A percentile compares a stretch with the other conserved stretches of the same genome.
These are phyloP conservation scores for Neodon shergylaensis DNA, from an alignment of 2,113 vertebrate genomes.

Conservation along the genomic window DNA sequence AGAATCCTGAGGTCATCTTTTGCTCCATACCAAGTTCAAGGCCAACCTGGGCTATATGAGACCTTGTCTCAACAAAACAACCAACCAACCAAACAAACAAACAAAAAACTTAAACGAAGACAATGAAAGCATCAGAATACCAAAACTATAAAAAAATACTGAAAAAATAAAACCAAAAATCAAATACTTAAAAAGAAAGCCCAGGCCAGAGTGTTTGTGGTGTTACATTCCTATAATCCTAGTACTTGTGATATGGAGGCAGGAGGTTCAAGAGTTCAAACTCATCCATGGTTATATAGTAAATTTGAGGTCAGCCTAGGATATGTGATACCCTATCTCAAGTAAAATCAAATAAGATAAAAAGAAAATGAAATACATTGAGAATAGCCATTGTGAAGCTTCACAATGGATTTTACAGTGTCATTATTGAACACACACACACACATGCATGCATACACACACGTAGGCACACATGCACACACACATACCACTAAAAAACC, in stretches of 20 bases:
- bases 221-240: background rate
- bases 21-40: background rate
- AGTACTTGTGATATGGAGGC: background rate
- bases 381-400: background rate
- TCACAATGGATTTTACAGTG: background rate
- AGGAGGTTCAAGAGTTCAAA: background rate
- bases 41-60: background rate
- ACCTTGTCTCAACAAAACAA: background rate
- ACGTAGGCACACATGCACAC: background rate
- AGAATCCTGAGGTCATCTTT: background rate
- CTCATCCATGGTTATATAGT: background rate
- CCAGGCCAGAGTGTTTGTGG: background rate
- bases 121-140: background rate
- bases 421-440: background rate
- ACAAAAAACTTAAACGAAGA: background rate
- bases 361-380: background rate
- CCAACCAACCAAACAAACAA: background rate
- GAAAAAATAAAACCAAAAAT: background rate
- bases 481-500: background rate
- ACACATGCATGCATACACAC: background rate
- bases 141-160: background rate
- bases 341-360: background rate
- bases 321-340: background rate
- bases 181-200: conserved; percentile 30
- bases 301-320: background rate